Base-by-base conservation (phyloP, 1,140 invertebrate species). In the Heliconius hermathena region DNA sequence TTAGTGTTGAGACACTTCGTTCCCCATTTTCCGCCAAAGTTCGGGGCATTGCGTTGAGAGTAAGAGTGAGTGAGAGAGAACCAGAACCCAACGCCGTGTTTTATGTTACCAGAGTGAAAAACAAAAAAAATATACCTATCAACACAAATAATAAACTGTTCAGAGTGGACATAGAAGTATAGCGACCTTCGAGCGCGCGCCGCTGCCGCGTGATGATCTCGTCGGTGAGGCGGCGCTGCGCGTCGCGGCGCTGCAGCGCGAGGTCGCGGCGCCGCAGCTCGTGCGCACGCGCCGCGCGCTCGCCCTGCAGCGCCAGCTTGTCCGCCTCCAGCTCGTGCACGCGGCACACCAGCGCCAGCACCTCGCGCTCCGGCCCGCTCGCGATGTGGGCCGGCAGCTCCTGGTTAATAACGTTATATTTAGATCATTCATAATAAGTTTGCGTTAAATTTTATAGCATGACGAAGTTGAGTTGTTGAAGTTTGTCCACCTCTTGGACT, bases 311-410 rank as follows among this genome's bases (percentile, higher is more conserved):
- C 84, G 98, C 98, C 91, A 98, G 96, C 93, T 98, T 99, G 89
- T 98, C 97, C 1, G 98, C 98, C 94, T 99, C 98, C 41, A 99
- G 94, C 93, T 99, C 98, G 89, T 99, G 98, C 8, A 99, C 97
- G 82, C 97, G 96, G 87, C 98, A 98, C 85, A 99, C 96, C 29
- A 99, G 93, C 16, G 97, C 96, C 22, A 98, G 93, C 49, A 99
- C 96, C 85, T 99, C 98, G 71, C 97, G 95, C 91, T 99, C 98
- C 78, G 98, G 98, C 66, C 98, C 97, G 73, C 97, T 98, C 85
- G 96, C 98, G 57, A 98, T 97, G 76, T 97, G 96, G 52, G 96
- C 96, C 20, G 98, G 98, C 57, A 98, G 95, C 94, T 97, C 97
- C 98, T 98, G 86, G 38, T 4, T 33, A 13, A 41, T 41, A 41